Conservation (phyloP, 2,888 invertebrate genomes). For the Drosophila kuntzei region DNA sequence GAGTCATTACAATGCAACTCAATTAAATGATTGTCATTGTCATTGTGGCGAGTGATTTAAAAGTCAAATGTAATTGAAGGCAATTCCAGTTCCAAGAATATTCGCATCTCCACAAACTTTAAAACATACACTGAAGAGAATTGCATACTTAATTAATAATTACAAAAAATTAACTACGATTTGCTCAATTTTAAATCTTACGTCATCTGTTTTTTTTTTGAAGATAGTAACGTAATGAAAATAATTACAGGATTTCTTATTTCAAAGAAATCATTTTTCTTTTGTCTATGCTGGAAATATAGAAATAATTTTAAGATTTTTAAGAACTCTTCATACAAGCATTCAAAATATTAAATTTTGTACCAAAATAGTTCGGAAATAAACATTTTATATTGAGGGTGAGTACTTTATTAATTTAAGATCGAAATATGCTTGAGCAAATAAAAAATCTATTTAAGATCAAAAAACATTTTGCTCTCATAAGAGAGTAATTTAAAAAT, state of each 20-base stretch:
- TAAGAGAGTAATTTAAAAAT: not conserved
- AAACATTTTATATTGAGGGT: not conserved
- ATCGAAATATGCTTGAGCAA: not conserved
- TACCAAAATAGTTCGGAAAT: too few relatives aligned
- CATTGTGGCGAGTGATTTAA: slow-evolving; percentile 54
- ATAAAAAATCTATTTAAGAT: not conserved
- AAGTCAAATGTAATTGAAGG: slow-evolving; percentile 53
- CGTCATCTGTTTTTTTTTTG: too few relatives aligned
- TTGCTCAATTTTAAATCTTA: too few relatives aligned
- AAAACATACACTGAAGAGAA: not conserved
- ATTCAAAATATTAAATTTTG: too few relatives aligned
- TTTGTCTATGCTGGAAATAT: too few relatives aligned
- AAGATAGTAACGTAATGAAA: too few relatives aligned
- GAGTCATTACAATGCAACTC: slow-evolving; percentile 53
- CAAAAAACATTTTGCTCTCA: not conserved
- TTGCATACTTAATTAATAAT: too few relatives aligned
- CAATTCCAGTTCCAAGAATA: slow-evolving; percentile 46
- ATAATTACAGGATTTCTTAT: too few relatives aligned
- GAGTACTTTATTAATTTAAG: not conserved
- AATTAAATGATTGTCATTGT: slow-evolving; percentile 65
- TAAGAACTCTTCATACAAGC: too few relatives aligned
- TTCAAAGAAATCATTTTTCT: too few relatives aligned
- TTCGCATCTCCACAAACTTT: slow-evolving; percentile 7
- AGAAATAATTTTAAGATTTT: too few relatives aligned
- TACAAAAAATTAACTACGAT: too few relatives aligned